Base-by-base conservation (phyloP, 2,797 vertebrate species). In the Varecia variegata region DNA sequence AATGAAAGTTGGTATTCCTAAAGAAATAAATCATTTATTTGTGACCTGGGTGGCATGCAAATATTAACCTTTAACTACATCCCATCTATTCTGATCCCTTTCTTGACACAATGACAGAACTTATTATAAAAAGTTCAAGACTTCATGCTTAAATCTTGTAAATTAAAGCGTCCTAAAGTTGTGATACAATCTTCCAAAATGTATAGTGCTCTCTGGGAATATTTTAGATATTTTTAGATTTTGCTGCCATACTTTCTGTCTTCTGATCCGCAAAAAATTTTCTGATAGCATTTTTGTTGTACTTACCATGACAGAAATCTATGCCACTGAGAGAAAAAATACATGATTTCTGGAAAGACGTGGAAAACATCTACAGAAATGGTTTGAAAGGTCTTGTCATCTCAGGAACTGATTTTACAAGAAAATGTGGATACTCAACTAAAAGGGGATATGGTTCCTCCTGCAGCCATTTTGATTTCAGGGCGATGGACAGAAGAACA, bases 21-120 rank as follows among this genome's bases (percentile, higher is more conserved):
- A 76, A 77, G 90, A 97, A 97, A 96, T 97, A 87, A 97, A 97
- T 94, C 87, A 97, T 96, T 98, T 95, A 96, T 97, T 95, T 97
- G 86, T 96, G 94, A 94, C 84, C 90, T 50, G 40, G 40, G 52
- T 94, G 88, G 88, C 83, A 96, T 96, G 88, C 86, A 95, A 73
- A 85, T 88, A 96, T 94, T 96, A 97, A 96, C 96, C 86, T 98
- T 97, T 97, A 96, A 95, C 74, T 68, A 43, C 50, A 85, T 74
- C 60, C 38, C 73, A 96, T 96, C 88, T 92, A 88, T 88, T 94
- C 82, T 67, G 74, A 71, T 93, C 52, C 38, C 4, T 91, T 93
- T 96, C 60, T 94, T 97, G 91, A 89, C 60, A 84, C 71, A 38
- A 35, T 91, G 96, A 96, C 94, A 95, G 76, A 94, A 97, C 56